phyloP scores from a whole-genome alignment of 2,113 vertebrate species.

The Gymnocephalus cernua region DNA sequence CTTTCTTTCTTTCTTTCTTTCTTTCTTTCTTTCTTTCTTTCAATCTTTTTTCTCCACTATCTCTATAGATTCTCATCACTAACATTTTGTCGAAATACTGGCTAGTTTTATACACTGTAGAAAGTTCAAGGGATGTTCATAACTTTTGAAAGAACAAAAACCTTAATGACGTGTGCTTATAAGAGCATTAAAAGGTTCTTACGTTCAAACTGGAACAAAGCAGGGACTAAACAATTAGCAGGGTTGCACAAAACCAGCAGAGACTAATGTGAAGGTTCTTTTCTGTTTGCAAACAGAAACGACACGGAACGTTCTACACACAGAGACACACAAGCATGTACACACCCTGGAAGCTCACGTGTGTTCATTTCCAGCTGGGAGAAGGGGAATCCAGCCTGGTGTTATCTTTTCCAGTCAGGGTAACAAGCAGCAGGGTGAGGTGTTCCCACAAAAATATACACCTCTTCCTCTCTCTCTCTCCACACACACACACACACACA shows the following conservation, averaged over 20 bases:
- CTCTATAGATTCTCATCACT: background rate
- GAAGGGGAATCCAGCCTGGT: conserved; percentile 68
- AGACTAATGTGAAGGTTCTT: background rate
- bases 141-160: background rate
- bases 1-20: too few species aligned
- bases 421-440: conserved; percentile 69
- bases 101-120: background rate
- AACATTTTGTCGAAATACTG: background rate
- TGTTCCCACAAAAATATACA: conserved; percentile 81
- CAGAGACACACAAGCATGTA: background rate
- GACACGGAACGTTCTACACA: background rate
- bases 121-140: too few species aligned
- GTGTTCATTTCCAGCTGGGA: conserved; percentile 63
- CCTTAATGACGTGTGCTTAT: background rate
- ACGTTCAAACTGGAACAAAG: background rate
- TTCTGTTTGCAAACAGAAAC: conserved; percentile 1
- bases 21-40: background rate
- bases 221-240: background rate
- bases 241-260: background rate
- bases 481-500: conserved; percentile 32
- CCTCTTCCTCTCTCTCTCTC: conserved; percentile 68
- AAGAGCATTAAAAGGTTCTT: background rate
- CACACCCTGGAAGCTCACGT: conserved; percentile 23
- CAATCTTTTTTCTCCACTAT: too few species aligned
- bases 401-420: conserved; percentile 81